Conservation (phyloP, 2,113 vertebrate species). For the Cynocephalus volans region DNA sequence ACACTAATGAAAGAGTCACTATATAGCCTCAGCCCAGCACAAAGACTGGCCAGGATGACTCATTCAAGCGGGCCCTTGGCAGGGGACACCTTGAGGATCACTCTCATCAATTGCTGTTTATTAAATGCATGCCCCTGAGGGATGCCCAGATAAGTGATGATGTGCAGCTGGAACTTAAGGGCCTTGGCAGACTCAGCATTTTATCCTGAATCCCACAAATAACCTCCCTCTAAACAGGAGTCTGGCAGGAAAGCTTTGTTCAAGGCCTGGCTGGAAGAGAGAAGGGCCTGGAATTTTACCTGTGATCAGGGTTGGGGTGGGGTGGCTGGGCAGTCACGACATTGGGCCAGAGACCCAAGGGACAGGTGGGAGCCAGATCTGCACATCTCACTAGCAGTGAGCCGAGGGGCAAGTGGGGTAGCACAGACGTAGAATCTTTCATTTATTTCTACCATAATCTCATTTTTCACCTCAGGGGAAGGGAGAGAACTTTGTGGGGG, state of each 20-base stretch:
- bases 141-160: neutral
- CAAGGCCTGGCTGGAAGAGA: neutral
- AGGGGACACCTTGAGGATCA: neutral
- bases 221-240: neutral
- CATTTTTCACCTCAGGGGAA: neutral
- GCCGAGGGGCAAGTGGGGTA: neutral
- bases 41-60: neutral
- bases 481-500: neutral
- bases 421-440: no score
- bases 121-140: neutral
- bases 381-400: rapidly evolving
- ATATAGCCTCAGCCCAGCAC: neutral
- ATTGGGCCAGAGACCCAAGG: neutral
- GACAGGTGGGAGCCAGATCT: neutral
- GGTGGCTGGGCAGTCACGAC: rapidly evolving
- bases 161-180: neutral
- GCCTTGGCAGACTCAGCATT: neutral
- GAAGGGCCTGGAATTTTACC: neutral
- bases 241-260: neutral
- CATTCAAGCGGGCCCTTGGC: neutral
- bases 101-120: neutral
- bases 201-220: neutral
- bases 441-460: neutral
- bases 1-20: neutral
- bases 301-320: no score